These are phyloP conservation scores for Drosophila tanythrix DNA, from an alignment of 2,888 invertebrate genomes.

Conservation along the genomic window DNA sequence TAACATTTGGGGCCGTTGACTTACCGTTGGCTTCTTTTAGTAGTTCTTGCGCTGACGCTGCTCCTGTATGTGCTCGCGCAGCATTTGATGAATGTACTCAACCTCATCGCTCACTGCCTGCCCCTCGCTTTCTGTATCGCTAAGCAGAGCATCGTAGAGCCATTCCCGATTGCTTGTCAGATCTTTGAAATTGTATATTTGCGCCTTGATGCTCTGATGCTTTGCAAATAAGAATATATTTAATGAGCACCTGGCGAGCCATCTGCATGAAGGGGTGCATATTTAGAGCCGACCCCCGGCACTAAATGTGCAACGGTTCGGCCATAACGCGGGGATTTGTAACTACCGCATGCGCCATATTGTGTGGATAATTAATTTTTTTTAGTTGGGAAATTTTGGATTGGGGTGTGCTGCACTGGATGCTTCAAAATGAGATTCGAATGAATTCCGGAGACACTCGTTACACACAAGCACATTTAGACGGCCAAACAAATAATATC, in stretches of 20 bases:
- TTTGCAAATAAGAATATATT: slow-evolving; percentile 85
- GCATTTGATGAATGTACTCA: slow-evolving; percentile 90
- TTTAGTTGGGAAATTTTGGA: neutral
- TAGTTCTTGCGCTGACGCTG: slow-evolving; percentile 91
- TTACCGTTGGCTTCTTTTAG: slow-evolving; percentile 91
- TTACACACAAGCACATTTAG: slow-evolving; percentile 61
- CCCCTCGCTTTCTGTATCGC: slow-evolving; percentile 88
- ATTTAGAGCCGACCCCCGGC: slow-evolving; percentile 92
- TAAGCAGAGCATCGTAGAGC: slow-evolving; percentile 93
- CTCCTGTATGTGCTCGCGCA: slow-evolving; percentile 90
- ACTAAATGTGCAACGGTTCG: slow-evolving; percentile 90
- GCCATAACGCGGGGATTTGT: slow-evolving; percentile 84
- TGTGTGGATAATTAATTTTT: neutral
- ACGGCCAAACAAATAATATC: slow-evolving; percentile 63
- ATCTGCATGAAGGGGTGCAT: slow-evolving; percentile 92
- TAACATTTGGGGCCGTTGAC: slow-evolving; percentile 23
- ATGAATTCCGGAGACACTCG: slow-evolving; percentile 58
- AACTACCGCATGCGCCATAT: slow-evolving; percentile 36
- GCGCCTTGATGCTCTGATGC: slow-evolving; percentile 90
- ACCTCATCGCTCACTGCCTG: slow-evolving; percentile 88
- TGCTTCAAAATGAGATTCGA: slow-evolving; percentile 54
- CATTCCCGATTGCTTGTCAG: slow-evolving; percentile 93
- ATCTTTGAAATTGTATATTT: slow-evolving; percentile 92
- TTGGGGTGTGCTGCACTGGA: slow-evolving; percentile 26
- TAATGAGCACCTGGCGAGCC: slow-evolving; percentile 87